Conservation (phyloP, 2,113 vertebrate species). For the Lepidiolamprologus cunningtoni region DNA sequence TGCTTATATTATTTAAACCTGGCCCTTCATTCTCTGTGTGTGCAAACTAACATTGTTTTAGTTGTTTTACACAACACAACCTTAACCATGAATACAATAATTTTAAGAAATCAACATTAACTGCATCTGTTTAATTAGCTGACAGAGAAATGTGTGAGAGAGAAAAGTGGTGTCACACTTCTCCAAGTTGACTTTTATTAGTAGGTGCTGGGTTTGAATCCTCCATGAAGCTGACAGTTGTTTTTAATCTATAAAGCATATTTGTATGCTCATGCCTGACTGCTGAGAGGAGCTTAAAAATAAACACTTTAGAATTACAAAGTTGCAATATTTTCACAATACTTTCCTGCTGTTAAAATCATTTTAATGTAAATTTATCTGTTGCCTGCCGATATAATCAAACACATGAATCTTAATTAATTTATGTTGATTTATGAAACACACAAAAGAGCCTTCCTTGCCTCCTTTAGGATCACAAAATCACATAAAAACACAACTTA, state of each 20-base stretch:
- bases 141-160: not conserved
- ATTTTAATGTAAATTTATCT: accelerated
- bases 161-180: not conserved
- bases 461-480: not conserved
- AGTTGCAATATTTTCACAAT: not conserved
- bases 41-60: accelerated
- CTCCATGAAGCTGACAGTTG: not conserved
- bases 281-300: not conserved
- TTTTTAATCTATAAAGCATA: not conserved
- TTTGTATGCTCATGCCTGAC: not conserved
- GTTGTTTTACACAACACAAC: accelerated
- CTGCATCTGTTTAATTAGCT: not conserved
- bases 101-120: accelerated
- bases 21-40: accelerated
- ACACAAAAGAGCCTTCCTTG: accelerated
- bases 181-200: not conserved
- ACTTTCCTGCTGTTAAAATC: not conserved
- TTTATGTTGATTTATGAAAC: not conserved
- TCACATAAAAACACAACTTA: not conserved
- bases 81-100: accelerated
- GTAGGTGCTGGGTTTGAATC: not conserved
- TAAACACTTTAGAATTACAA: accelerated
- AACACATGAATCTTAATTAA: not conserved
- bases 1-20: not conserved
- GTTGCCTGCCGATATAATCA: not conserved